phyloP scores from a whole-genome alignment of 2,113 vertebrate species.

The Myiagra hebetior region DNA sequence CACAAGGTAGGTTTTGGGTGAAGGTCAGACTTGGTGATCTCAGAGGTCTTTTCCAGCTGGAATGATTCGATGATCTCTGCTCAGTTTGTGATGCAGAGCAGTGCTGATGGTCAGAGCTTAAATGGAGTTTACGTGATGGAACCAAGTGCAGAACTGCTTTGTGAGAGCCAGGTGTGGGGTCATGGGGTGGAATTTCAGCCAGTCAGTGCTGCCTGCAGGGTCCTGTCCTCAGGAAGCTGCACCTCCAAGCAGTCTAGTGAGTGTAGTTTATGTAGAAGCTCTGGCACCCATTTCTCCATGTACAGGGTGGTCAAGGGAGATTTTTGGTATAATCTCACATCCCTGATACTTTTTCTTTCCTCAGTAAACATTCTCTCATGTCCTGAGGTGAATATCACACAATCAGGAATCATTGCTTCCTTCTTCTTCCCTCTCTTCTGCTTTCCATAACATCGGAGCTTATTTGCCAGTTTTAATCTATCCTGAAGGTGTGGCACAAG shows the following conservation, averaged over 20 bases:
- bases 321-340: not conserved
- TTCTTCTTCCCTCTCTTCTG: not conserved
- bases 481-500: not conserved
- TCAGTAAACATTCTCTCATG: not conserved
- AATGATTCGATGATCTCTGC: no score
- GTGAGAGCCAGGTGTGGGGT: not conserved
- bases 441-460: not conserved
- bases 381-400: not conserved
- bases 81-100: not conserved
- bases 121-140: not conserved
- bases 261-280: not conserved
- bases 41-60: not conserved
- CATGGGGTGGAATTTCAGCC: not conserved
- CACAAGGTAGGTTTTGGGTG: not conserved
- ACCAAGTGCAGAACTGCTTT: not conserved
- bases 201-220: not conserved
- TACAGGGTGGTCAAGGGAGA: not conserved
- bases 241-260: not conserved
- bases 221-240: not conserved
- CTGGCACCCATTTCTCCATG: not conserved
- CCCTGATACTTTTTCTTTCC: not conserved
- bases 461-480: not conserved
- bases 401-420: not conserved
- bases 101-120: not conserved
- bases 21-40: not conserved